Percentiles rank a stretch among this genome's conserved stretches.
These are phyloP conservation scores for Zonitis immaculata DNA, from an alignment of 2,888 invertebrate genomes.

Conservation along the genomic window DNA sequence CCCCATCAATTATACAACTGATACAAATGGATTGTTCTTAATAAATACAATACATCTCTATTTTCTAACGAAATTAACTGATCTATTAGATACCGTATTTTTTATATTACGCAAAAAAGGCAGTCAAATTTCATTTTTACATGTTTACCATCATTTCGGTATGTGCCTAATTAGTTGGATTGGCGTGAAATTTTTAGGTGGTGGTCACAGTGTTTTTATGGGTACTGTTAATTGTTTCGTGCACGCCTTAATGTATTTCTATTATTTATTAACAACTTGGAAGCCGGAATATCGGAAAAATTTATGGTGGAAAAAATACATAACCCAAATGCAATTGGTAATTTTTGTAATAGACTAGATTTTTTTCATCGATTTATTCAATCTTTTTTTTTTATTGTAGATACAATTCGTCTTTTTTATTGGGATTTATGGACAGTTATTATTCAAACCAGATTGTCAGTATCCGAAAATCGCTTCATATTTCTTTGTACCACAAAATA, in stretches of 20 bases:
- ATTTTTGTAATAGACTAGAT: too few species aligned
- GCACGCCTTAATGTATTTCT: slow-evolving; percentile 76
- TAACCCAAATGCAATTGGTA: slow-evolving; percentile 79
- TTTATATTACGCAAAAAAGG: slow-evolving; percentile 81
- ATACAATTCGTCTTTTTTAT: slow-evolving; percentile 61
- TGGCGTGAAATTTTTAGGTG: slow-evolving; percentile 58
- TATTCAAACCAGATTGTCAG: slow-evolving; percentile 53
- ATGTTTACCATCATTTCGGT: slow-evolving; percentile 80
- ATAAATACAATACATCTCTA: slow-evolving; percentile 61
- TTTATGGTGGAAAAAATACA: slow-evolving; percentile 79
- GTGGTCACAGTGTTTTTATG: slow-evolving; percentile 63
- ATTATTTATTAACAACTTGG: slow-evolving; percentile 72
- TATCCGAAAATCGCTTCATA: slow-evolving; percentile 56
- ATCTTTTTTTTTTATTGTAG: slow-evolving; percentile 43
- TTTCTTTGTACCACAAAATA: slow-evolving; percentile 60
- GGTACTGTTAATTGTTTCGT: slow-evolving; percentile 70
- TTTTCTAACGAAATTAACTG: slow-evolving; percentile 65
- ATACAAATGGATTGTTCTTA: slow-evolving; percentile 57
- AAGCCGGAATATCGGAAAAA: slow-evolving; percentile 65
- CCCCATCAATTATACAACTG: slow-evolving; percentile 61
- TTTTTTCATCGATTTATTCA: neutral
- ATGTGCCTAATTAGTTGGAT: slow-evolving; percentile 69
- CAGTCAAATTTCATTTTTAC: slow-evolving; percentile 76
- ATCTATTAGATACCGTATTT: slow-evolving; percentile 75
- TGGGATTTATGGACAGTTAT: slow-evolving; percentile 51